Evolutionary conservation across 2,113 vertebrate genomes (phyloP), one percentile per base, ranked within the genome.

Genomic region (Cottus gobio): DNA sequence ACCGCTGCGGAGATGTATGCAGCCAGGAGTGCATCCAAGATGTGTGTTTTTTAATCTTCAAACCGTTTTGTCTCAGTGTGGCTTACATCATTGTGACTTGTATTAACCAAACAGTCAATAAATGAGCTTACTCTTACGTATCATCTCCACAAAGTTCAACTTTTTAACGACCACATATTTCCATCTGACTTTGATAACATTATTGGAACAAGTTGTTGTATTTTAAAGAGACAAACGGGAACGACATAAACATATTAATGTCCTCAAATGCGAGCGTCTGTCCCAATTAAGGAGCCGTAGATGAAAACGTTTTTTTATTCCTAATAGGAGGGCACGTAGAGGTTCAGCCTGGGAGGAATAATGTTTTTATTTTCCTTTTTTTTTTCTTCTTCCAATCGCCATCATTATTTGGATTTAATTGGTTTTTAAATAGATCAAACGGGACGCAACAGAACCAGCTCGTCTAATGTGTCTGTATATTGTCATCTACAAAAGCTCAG

Each of bases 361-460:
- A 79, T 85, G 73, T 78, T 90, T 87, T 86, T 85, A 72, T 87
- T 88, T 86, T 77, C 60, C 66, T 74, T 65, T 75, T 78, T 65
- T 75, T 65, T 78, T 61, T 71, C 7, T 44, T 66, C 48, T 7
- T 69, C 75, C 42, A 34, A 54, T 90, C 90, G 87, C 75, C 78
- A 84, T 85, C 71, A 22, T 72, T 83, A 42, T 89, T 86, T 82
- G 67, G 77, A 73, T 86, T 86, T 91, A 91, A 93, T 93, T 92
- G 77, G 69, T 81, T 92, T 93, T 87, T 83, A 87, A 92, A 87
- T 87, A 74, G 85, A 90, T 82, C 71, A 91, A 90, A 89, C 31
- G 15, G 34, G 66, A 73, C 62, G 65, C 39, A 80, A 42, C 83
- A 75, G 5, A 75, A 82, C 80, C 62, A 39, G 68, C 48, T 66